Conservation (phyloP, 1,140 invertebrate genomes). For the Drosophila jambulina region DNA sequence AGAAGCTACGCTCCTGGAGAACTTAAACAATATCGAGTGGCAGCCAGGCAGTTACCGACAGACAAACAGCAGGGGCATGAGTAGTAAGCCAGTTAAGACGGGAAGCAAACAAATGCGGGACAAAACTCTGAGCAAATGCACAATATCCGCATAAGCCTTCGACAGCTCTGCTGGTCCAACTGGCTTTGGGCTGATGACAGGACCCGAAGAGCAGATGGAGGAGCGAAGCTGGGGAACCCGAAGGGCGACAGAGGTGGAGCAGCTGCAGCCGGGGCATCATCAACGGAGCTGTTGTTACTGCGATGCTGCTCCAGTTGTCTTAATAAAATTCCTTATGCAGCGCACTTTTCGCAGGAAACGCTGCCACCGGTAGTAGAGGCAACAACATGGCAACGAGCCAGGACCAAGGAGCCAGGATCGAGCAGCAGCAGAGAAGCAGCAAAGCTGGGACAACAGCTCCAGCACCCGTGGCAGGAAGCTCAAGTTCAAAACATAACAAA, state of each 20-base stretch:
- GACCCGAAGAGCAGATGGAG: conserved; percentile 9
- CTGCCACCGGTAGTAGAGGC: conserved; percentile 54
- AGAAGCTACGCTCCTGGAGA: conserved; percentile 10
- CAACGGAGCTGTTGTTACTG: conserved; percentile 55
- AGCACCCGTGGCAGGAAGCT: conserved; percentile 72
- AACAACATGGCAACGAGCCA: conserved; percentile 24
- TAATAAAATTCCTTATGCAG: conserved; percentile 82
- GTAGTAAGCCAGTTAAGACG: conserved; percentile 73
- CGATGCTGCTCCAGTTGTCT: conserved; percentile 62
- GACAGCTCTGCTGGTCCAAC: conserved; percentile 60
- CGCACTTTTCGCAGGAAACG: conserved; percentile 73
- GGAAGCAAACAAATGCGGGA: conserved; percentile 74
- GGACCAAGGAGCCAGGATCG: conserved; percentile 16
- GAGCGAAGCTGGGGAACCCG: neutral
- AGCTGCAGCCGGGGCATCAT: conserved; percentile 53
- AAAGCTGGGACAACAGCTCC: conserved; percentile 34
- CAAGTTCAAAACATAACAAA: conserved; percentile 82
- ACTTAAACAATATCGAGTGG: conserved; percentile 59
- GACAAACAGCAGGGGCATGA: conserved; percentile 45
- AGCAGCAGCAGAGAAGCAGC: conserved; percentile 21
- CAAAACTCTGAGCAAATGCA: conserved; percentile 74
- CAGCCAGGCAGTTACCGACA: conserved; percentile 45
- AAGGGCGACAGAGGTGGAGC: conserved; percentile 4
- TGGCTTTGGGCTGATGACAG: conserved; percentile 34
- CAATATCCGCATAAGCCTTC: conserved; percentile 79